phyloP scores from a whole-genome alignment of 2,797 vertebrate species.

The Enteromius argenteus region DNA sequence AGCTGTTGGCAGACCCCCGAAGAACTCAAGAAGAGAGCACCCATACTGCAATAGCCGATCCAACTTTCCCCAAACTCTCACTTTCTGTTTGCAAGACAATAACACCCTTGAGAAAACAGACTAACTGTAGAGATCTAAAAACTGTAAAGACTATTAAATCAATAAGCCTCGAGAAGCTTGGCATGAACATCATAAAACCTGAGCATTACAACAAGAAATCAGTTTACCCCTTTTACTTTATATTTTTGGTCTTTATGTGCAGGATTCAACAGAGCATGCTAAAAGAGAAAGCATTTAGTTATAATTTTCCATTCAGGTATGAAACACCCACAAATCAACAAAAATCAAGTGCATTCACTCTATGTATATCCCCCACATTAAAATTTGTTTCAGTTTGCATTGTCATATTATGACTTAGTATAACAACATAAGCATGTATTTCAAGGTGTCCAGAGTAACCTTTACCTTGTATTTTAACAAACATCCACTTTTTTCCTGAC shows the following conservation, averaged over 20 bases:
- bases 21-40: conserved; percentile 39
- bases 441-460: not conserved
- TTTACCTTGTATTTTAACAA: not conserved
- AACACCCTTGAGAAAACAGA: conserved; percentile 18
- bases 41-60: conserved; percentile 42
- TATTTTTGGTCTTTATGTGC: not conserved
- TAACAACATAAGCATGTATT: not conserved
- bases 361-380: too few relatives aligned
- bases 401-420: not conserved
- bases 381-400: not conserved
- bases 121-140: not conserved
- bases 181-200: not conserved
- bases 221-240: not conserved
- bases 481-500: too few relatives aligned
- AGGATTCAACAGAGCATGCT: conserved; percentile 3
- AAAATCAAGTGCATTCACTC: not conserved
- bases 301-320: not conserved
- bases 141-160: not conserved
- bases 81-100: conserved; percentile 25
- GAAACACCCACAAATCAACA: not conserved
- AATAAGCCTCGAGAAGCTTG: not conserved
- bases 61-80: conserved; percentile 15
- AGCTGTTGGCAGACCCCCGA: conserved; percentile 16
- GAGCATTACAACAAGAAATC: not conserved
- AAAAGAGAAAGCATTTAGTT: not conserved